Conservation (phyloP, 1,140 invertebrate species). For the Drosophila setifemur region DNA sequence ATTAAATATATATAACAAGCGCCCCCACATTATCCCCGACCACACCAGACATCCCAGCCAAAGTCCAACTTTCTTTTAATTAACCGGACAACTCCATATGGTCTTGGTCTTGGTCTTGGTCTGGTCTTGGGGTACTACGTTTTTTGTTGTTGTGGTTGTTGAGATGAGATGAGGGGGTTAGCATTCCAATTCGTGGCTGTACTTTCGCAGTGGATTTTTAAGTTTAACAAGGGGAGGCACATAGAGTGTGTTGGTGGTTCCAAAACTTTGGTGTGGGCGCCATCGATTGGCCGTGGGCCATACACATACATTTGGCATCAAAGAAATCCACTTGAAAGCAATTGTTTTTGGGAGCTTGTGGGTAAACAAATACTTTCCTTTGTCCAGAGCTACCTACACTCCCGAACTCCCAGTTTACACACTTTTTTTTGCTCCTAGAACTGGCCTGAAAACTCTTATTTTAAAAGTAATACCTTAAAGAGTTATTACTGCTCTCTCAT, state of each 20-base stretch:
- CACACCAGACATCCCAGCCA: slow-evolving; percentile 8
- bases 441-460: slow-evolving; percentile 1
- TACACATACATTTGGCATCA: slow-evolving; percentile 16
- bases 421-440: no score
- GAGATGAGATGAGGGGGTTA: slow-evolving; percentile 10
- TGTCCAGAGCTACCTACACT: slow-evolving; percentile 31
- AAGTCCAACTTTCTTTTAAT: slow-evolving; percentile 74
- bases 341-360: slow-evolving; percentile 11
- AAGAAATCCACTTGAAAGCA: slow-evolving; percentile 64
- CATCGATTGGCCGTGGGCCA: slow-evolving; percentile 49
- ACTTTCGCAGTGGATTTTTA: slow-evolving; percentile 17
- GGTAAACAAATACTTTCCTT: slow-evolving; percentile 46
- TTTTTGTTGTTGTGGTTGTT: not conserved
- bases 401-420: no score
- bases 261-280: slow-evolving; percentile 31
- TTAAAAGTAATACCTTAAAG: no score
- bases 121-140: slow-evolving; percentile 6
- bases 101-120: slow-evolving; percentile 19
- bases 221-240: not conserved
- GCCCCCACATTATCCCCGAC: slow-evolving; percentile 52
- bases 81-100: slow-evolving; percentile 57
- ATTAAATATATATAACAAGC: slow-evolving; percentile 46
- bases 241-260: not conserved
- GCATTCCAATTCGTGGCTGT: slow-evolving; percentile 13
- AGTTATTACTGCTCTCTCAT: no score